Percentiles rank a stretch among this genome's conserved stretches.
Evolutionary conservation across 1,140 invertebrate species (phyloP).

Genomic region (Psilanteris sp.): DNA sequence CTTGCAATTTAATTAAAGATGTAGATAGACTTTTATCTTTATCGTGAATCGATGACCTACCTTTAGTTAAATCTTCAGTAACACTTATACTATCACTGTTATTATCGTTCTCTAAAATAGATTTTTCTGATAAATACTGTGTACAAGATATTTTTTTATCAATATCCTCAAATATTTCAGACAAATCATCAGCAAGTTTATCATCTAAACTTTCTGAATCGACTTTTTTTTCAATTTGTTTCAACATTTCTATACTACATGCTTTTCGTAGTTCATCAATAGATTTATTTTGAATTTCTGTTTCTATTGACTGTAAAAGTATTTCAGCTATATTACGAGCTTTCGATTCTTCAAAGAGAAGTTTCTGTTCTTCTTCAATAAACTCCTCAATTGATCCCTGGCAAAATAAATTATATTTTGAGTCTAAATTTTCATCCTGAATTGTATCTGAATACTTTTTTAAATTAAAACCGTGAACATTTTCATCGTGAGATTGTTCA

Average conservation of each 20-base stretch:
- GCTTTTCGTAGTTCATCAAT: conserved; percentile 57
- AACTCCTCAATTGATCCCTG: conserved; percentile 59
- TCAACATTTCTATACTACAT: conserved; percentile 42
- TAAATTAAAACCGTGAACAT: conserved; percentile 47
- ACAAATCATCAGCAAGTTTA: conserved; percentile 73
- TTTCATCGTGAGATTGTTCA: conserved; percentile 66
- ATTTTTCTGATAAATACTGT: conserved; percentile 60
- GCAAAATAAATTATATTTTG: conserved; percentile 36
- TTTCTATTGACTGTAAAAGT: conserved; percentile 74
- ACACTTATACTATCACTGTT: conserved; percentile 69
- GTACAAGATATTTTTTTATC: conserved; percentile 64
- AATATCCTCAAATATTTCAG: conserved; percentile 71
- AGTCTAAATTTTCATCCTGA: conserved; percentile 23
- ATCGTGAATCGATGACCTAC: conserved; percentile 68
- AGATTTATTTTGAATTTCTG: conserved; percentile 70
- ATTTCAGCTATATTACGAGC: conserved; percentile 71
- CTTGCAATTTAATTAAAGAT: conserved; percentile 64
- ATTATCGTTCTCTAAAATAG: conserved; percentile 62
- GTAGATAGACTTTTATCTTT: conserved; percentile 70
- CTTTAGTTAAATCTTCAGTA: conserved; percentile 73
- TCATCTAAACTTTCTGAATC: conserved; percentile 69
- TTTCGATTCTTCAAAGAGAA: conserved; percentile 67
- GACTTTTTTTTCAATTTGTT: conserved; percentile 53
- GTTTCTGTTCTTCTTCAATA: conserved; percentile 64
- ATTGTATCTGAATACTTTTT: conserved; percentile 49